Evolutionary conservation across 2,797 vertebrate species (phyloP), one percentile per base, ranked within the genome.

Genomic region (Pseudocheirus occidentalis): DNA sequence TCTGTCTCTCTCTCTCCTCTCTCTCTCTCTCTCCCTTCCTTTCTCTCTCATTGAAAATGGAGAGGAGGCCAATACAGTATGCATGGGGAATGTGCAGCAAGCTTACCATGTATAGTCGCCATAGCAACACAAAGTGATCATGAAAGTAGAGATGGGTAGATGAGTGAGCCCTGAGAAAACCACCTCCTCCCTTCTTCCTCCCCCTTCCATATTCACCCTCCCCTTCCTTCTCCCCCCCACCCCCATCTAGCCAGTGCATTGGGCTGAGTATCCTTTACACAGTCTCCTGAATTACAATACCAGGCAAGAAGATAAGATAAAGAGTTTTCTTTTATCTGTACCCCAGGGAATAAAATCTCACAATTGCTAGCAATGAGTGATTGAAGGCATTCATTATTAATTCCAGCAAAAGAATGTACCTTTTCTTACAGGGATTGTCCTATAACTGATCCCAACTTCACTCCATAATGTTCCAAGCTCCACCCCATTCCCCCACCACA

Each of bases 61-160:
- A 81, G 21, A 46, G 7, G 21, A 81, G 40, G 46, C 40, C 40
- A 46, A 91, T 52, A 55, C 90, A 92, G 29, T 92, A 87, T 54
- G 87, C 81, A 2, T 81, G 90, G 81, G 91, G 95, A 92, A 95
- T 87, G 56, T 90, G 54, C 73, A 57, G 55, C 62, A 73, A 90
- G 55, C 40, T 66, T 53, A 9, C 95, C 53, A n/a, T 58, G 40
- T 55, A 87, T n/a, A 92, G 97, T 97, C 96, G 34, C 96, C 92
- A 0, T 94, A 91, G 95, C 97, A 97, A 97, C 94, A 73, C 28
- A 87, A 91, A 93, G 52, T 50, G 14, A 55, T 66, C 91, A 50
- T 81, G 91, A 73, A 93, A 93, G 59, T 54, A 6, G 0, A 0
- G 24, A 52, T 5, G 31, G 55, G 7, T 87, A 1, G 0, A 0